A percentile compares a stretch with the other conserved stretches of the same genome.
These are phyloP conservation scores for Zootermopsis nevadensis DNA, from an alignment of 2,888 invertebrate genomes.

Conservation along the genomic window DNA sequence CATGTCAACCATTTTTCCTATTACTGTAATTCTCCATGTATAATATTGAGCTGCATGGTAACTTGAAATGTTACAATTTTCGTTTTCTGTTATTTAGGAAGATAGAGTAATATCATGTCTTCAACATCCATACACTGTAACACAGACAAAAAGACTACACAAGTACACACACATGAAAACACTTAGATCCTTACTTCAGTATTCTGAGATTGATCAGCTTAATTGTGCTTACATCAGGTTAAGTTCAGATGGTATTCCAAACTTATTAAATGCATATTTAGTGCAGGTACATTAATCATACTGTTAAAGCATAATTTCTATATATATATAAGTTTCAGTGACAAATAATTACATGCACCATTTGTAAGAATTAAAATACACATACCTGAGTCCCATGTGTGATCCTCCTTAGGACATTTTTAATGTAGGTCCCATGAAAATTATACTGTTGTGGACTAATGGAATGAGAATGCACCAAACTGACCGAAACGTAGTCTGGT, in stretches of 20 bases:
- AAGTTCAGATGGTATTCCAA: no score
- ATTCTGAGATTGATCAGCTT: conserved; percentile 21
- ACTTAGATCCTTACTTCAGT: not conserved
- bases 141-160: conserved; percentile 26
- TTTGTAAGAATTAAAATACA: no score
- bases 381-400: no score
- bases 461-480: no score
- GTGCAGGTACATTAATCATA: not conserved
- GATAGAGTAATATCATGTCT: not conserved
- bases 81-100: not conserved
- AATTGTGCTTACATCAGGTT: not conserved
- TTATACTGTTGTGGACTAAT: no score
- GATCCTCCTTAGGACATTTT: no score
- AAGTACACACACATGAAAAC: conserved; percentile 2
- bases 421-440: no score
- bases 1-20: not conserved
- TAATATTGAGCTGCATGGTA: conserved; percentile 40
- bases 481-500: no score
- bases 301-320: no score
- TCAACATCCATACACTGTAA: not conserved
- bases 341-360: no score
- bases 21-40: not conserved
- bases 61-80: conserved; percentile 21
- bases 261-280: not conserved
- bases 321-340: no score